A percentile compares a stretch with the other conserved stretches of the same genome.
Conservation (phyloP, 2,888 invertebrate species). For the Leptopterna dolabrata region DNA sequence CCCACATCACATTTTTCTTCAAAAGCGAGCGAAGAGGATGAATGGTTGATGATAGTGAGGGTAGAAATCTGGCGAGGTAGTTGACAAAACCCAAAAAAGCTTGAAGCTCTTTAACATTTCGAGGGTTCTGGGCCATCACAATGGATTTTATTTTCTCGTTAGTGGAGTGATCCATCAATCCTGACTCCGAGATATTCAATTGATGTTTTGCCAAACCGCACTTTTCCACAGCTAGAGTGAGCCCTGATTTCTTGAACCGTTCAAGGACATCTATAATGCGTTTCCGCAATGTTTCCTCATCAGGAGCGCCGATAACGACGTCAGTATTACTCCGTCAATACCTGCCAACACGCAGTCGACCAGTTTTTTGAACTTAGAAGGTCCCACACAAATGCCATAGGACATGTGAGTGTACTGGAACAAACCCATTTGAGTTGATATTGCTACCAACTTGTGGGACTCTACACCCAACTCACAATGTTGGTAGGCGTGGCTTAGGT, state of each 20-base stretch:
- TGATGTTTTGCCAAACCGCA: too few species aligned
- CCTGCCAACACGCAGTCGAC: too few species aligned
- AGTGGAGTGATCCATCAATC: constrained; percentile 36
- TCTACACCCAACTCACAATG: too few species aligned
- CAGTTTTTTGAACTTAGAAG: too few species aligned
- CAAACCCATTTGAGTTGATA: too few species aligned
- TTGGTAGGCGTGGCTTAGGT: neutral
- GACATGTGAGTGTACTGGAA: too few species aligned
- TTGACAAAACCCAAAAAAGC: too few species aligned
- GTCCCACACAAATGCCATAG: too few species aligned
- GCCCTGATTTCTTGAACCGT: constrained; percentile 61
- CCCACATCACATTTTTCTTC: neutral
- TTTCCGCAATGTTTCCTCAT: constrained; percentile 13
- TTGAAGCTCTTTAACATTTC: constrained; percentile 32
- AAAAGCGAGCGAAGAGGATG: constrained; percentile 9
- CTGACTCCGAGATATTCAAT: constrained; percentile 51
- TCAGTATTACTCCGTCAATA: too few species aligned
- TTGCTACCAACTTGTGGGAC: too few species aligned
- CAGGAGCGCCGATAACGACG: constrained; percentile 63
- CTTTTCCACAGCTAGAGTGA: constrained; percentile 65
- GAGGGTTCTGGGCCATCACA: neutral
- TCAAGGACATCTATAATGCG: constrained; percentile 59
- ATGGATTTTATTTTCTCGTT: constrained; percentile 42
- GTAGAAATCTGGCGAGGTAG: constrained; percentile 6
- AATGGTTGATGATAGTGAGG: neutral